These are phyloP conservation scores for Bombus haemorrhoidalis DNA, from an alignment of 1,140 invertebrate species.

Conservation along the genomic window DNA sequence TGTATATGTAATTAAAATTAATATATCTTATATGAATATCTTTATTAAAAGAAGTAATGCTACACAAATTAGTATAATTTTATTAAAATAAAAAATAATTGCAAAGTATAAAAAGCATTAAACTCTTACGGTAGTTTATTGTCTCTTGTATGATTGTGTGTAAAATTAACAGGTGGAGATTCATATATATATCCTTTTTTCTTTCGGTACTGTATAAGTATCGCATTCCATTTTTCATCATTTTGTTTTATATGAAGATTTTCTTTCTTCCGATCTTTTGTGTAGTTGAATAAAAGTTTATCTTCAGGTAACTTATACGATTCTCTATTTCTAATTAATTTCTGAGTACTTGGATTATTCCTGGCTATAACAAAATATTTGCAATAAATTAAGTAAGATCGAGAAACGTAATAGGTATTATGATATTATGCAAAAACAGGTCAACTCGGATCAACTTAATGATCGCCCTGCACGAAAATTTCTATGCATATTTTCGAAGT, in stretches of 20 bases:
- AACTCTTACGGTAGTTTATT: constrained; percentile 36
- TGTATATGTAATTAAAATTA: neutral
- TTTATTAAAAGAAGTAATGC: neutral
- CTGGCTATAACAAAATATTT: constrained; percentile 18
- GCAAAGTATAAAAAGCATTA: neutral
- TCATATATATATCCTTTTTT: constrained; percentile 24
- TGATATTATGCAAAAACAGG: neutral
- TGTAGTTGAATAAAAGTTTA: constrained; percentile 15
- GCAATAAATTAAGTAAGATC: neutral
- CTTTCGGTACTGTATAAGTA: constrained; percentile 27
- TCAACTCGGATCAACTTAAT: neutral
- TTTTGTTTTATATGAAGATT: constrained; percentile 44
- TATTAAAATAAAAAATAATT: neutral
- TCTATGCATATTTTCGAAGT: neutral
- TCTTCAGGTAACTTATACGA: constrained; percentile 31
- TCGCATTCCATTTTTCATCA: constrained; percentile 48
- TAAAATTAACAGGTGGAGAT: constrained; percentile 23
- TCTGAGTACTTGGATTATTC: constrained; percentile 24
- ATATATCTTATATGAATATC: neutral
- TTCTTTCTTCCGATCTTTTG: constrained; percentile 37
- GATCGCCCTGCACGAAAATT: neutral
- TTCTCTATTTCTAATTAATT: constrained; percentile 30
- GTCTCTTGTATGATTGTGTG: constrained; percentile 35
- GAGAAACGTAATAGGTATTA: too few species aligned
- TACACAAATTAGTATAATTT: neutral